Evolutionary conservation across 2,113 vertebrate species (phyloP).

Genomic region (Chaetura pelagica): DNA sequence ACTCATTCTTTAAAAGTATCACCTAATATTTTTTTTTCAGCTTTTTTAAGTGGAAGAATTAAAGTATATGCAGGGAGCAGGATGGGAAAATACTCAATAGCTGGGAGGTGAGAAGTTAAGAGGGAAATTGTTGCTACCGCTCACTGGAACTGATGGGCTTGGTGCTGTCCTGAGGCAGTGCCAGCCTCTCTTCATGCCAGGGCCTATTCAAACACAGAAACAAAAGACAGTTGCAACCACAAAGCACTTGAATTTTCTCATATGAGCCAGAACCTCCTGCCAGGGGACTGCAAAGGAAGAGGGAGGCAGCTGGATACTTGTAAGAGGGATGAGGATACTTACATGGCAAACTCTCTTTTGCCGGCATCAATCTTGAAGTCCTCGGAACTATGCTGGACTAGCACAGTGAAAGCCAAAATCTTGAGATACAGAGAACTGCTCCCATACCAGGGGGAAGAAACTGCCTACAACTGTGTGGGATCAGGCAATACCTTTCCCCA

Average conservation of each 20-base stretch:
- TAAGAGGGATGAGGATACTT: not conserved
- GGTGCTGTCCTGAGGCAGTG: not conserved
- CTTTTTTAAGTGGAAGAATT: not conserved
- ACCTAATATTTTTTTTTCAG: not conserved
- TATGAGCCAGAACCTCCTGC: not conserved
- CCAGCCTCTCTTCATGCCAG: not conserved
- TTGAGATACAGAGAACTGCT: not conserved
- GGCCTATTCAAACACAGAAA: not conserved
- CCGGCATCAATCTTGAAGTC: not conserved
- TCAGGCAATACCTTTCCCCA: rapidly evolving
- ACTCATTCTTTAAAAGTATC: not conserved
- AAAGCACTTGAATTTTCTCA: not conserved
- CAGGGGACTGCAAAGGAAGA: not conserved
- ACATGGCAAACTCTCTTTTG: not conserved
- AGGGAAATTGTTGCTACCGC: not conserved
- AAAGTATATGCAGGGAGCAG: not conserved
- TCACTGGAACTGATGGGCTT: not conserved
- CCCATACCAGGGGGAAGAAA: not conserved
- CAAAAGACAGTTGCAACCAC: not conserved
- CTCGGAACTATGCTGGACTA: not conserved
- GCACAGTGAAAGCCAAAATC: not conserved
- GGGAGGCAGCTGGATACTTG: not conserved
- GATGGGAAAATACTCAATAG: not conserved
- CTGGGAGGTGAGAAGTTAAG: not conserved
- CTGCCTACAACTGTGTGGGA: not conserved